Evolutionary conservation across 2,113 vertebrate genomes (phyloP), one percentile per base, ranked within the genome.

Genomic region (Pachypanchax playfairii): DNA sequence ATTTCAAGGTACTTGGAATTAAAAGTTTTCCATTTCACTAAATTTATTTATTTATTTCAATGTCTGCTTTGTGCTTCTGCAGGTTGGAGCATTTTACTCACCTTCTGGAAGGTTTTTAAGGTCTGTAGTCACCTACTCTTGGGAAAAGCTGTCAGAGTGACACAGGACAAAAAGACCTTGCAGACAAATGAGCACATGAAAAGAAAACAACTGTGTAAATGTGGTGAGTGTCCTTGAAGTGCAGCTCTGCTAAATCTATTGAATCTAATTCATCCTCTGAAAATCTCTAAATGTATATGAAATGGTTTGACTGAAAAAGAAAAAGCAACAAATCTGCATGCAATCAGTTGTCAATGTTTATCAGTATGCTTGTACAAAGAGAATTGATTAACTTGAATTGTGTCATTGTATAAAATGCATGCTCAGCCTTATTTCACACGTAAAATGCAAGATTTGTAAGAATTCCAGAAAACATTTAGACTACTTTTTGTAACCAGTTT

Each of bases 161-260:
- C 75, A 78, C 9, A 77, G 24, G 17, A 36, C 72, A 25, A 80
- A 33, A n/a, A 86, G 61, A 17, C 80, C 78, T 39, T 85, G 65
- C 28, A 83, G 61, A 58, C 28, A 65, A 43, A 79, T 14, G 18
- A 75, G 43, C 21, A 84, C 64, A 39, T 1, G 73, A 20, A 87
- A 25, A 51, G 67, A 71, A 42, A 22, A 12, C 14, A 59, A 69
- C 8, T 20, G n/a, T 52, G 8, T 47, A 35, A 62, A 36, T 18
- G 18, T 20, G 2, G 55, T 24, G n/a, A 2, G 13, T 48, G 33
- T 35, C 4, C n/a, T n/a, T n/a, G n/a, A n/a, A n/a, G n/a, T n/a
- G 8, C 21, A 44, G 24, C 21, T 33, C 5, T 58, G 18, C 3
- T 44, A 0, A 50, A 46, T 20, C 36, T 5, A 38, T 20, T 63